These are phyloP conservation scores for Ligdia adustata DNA, from an alignment of 2,888 invertebrate genomes.

Conservation along the genomic window DNA sequence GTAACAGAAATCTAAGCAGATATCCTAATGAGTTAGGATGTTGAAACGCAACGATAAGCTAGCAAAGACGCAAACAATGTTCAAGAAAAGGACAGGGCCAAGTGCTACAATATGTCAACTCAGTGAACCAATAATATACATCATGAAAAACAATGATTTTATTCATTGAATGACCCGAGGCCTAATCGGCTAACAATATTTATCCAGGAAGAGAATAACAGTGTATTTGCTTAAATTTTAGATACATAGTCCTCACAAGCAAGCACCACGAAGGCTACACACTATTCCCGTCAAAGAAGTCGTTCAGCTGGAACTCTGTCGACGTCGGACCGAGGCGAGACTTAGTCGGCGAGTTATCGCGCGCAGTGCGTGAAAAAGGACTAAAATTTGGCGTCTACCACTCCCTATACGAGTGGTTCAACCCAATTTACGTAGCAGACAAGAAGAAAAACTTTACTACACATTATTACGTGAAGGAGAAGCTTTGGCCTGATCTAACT, in stretches of 20 bases:
- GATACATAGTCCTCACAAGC: conserved; percentile 89
- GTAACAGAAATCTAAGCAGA: no score
- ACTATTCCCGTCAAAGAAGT: conserved; percentile 90
- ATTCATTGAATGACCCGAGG: no score
- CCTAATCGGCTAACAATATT: no score
- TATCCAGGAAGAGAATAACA: neutral
- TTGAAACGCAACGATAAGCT: no score
- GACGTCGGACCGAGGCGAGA: conserved; percentile 91
- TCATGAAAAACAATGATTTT: no score
- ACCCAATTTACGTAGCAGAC: conserved; percentile 91
- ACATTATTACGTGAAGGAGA: conserved; percentile 86
- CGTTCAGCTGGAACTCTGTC: conserved; percentile 93
- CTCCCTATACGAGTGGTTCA: conserved; percentile 94
- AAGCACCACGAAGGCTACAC: conserved; percentile 96
- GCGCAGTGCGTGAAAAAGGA: conserved; percentile 85
- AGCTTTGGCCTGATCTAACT: conserved; percentile 91
- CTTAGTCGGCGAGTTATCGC: conserved; percentile 90
- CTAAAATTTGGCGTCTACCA: conserved; percentile 93
- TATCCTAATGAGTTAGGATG: no score
- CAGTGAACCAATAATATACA: no score
- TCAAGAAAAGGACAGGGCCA: no score
- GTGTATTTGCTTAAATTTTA: no score
- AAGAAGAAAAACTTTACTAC: conserved; percentile 85
- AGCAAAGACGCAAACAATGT: no score
- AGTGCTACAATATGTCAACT: no score